Conservation (phyloP, 2,888 invertebrate genomes). For the Tromatobia lineatoria region DNA sequence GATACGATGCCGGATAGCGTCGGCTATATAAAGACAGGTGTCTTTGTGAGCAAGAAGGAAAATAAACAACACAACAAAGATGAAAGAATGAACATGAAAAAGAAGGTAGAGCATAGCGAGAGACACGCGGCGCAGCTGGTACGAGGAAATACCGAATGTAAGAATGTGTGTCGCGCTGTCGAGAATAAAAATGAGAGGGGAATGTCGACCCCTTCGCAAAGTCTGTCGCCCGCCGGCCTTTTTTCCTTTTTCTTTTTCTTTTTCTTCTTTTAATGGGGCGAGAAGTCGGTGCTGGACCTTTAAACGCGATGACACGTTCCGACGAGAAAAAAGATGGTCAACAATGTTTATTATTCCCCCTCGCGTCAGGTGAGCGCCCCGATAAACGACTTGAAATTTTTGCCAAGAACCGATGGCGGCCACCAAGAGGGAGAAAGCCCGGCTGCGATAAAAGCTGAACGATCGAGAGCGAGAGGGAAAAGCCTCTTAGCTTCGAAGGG, state of each 20-base stretch:
- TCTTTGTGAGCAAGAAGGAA: slow-evolving; percentile 47
- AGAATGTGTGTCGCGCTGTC: slow-evolving; percentile 61
- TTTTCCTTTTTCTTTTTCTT: not conserved
- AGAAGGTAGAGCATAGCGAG: slow-evolving; percentile 39
- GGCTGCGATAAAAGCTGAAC: slow-evolving; percentile 22
- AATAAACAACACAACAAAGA: slow-evolving; percentile 24
- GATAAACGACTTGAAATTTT: slow-evolving; percentile 22
- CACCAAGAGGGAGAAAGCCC: not conserved
- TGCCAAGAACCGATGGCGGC: not conserved
- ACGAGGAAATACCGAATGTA: slow-evolving; percentile 50
- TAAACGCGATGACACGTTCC: slow-evolving; percentile 65
- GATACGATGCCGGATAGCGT: slow-evolving; percentile 62
- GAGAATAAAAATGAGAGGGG: slow-evolving; percentile 65
- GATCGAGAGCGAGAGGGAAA: not conserved
- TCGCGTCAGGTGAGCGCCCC: slow-evolving; percentile 37
- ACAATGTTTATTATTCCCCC: slow-evolving; percentile 55
- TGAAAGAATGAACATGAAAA: slow-evolving; percentile 15
- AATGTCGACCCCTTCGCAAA: slow-evolving; percentile 55
- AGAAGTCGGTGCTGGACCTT: slow-evolving; percentile 50
- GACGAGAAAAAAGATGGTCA: slow-evolving; percentile 42
- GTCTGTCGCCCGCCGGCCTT: slow-evolving; percentile 58
- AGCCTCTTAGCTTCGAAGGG: slow-evolving; percentile 1
- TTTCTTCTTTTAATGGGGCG: slow-evolving; percentile 34
- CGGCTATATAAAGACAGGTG: slow-evolving; percentile 53
- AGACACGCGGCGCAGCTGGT: slow-evolving; percentile 53